Percentiles rank a stretch among this genome's conserved stretches.
These are phyloP conservation scores for Phortica variegata DNA, from an alignment of 1,140 invertebrate species.

Conservation along the genomic window DNA sequence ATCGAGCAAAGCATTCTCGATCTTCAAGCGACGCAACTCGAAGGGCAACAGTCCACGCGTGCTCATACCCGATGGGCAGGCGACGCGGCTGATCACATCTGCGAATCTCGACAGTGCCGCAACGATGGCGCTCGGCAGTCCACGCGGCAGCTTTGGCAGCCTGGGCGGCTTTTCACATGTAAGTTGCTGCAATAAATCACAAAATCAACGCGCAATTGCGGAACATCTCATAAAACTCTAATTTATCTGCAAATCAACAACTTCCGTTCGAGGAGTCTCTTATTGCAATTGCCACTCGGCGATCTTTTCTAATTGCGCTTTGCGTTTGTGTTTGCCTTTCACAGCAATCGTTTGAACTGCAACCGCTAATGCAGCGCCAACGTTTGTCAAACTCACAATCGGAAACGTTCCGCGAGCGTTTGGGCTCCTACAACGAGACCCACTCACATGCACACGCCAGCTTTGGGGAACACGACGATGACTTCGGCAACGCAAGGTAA, in stretches of 20 bases:
- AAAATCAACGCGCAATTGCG: not conserved
- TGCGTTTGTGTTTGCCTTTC: constrained; percentile 15
- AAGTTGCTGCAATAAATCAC: constrained; percentile 20
- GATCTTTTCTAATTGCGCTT: constrained; percentile 25
- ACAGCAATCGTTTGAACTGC: constrained; percentile 53
- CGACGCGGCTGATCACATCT: constrained; percentile 52
- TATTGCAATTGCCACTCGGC: too few relatives aligned
- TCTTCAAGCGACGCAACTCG: constrained; percentile 51
- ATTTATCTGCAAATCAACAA: constrained; percentile 29
- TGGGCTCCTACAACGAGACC: constrained; percentile 50
- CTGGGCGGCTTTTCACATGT: constrained; percentile 49
- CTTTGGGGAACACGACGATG: constrained; percentile 36
- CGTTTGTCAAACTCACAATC: constrained; percentile 49
- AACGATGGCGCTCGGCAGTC: constrained; percentile 47
- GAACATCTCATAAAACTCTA: constrained; percentile 11
- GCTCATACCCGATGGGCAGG: constrained; percentile 34
- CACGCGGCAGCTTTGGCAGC: constrained; percentile 51
- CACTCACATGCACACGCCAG: constrained; percentile 37
- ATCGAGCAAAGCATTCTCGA: constrained; percentile 43
- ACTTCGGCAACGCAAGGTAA: constrained; percentile 48
- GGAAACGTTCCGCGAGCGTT: constrained; percentile 48
- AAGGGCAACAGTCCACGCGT: constrained; percentile 46
- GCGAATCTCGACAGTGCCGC: constrained; percentile 51
- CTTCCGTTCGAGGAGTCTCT: constrained; percentile 29
- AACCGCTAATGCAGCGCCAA: constrained; percentile 46